These are phyloP conservation scores for Phragmatobia fuliginosa DNA, from an alignment of 2,888 invertebrate genomes.

Conservation along the genomic window DNA sequence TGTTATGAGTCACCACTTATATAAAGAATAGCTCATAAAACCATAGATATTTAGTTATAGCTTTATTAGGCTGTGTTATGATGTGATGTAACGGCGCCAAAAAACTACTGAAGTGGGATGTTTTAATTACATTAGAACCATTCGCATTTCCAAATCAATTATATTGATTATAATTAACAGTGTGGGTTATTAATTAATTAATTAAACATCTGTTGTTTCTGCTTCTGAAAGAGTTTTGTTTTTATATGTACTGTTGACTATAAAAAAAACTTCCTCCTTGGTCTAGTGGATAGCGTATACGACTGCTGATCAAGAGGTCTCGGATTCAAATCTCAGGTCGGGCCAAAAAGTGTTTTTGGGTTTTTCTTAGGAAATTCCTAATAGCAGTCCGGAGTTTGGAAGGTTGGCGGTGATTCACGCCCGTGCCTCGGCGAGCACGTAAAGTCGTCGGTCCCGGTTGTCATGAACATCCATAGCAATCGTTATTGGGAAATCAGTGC, in stretches of 20 bases:
- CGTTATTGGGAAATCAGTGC: no score
- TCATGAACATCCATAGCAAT: no score
- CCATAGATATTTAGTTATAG: slow-evolving; percentile 1
- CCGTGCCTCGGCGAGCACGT: no score
- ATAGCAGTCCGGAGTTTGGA: no score
- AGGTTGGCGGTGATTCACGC: no score
- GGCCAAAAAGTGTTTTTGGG: no score
- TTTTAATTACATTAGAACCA: slow-evolving; percentile 35
- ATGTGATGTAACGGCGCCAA: slow-evolving; percentile 36
- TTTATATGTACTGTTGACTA: not conserved
- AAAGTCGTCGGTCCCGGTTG: no score
- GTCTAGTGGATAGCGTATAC: no score
- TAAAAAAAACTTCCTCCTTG: no score
- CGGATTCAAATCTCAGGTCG: no score
- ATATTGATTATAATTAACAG: slow-evolving; percentile 18
- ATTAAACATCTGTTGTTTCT: slow-evolving; percentile 18
- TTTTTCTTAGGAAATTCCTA: no score
- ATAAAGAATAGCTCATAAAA: slow-evolving; percentile 11
- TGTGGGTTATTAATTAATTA: slow-evolving; percentile 16
- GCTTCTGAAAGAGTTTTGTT: not conserved
- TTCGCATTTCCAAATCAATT: slow-evolving; percentile 24
- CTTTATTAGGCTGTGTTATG: not conserved
- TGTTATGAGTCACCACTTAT: slow-evolving; percentile 19
- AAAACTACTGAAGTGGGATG: slow-evolving; percentile 34
- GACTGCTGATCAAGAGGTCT: no score